Evolutionary conservation across 2,113 vertebrate genomes (phyloP).

Genomic region (Plecotus auritus): DNA sequence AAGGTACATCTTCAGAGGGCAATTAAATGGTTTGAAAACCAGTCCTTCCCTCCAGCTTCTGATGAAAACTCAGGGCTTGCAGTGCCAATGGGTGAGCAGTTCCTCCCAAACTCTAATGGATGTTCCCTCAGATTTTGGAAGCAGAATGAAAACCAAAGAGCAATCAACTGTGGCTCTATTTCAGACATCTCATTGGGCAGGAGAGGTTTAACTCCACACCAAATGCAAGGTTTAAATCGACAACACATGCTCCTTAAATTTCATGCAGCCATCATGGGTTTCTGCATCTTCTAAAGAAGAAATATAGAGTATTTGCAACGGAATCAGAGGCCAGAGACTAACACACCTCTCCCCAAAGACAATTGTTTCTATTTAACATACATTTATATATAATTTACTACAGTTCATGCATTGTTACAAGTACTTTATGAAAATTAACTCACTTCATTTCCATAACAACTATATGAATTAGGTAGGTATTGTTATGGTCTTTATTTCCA

Average conservation of each 20-base stretch:
- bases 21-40: conserved; percentile 21
- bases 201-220: not conserved
- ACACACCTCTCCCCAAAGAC: not conserved
- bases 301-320: not conserved
- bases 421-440: not conserved
- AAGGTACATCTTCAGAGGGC: not conserved
- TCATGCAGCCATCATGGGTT: not conserved
- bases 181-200: not conserved
- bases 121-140: not conserved
- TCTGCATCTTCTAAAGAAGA: not conserved
- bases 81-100: not conserved
- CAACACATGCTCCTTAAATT: not conserved
- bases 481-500: not conserved
- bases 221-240: not conserved
- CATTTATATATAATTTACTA: not conserved
- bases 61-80: not conserved
- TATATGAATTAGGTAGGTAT: not conserved
- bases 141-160: conserved; percentile 25
- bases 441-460: not conserved
- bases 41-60: not conserved
- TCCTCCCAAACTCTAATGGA: not conserved
- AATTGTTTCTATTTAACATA: not conserved
- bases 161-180: not conserved
- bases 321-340: not conserved
- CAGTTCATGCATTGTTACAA: not conserved